These are phyloP conservation scores for Diglossa cyanea DNA, from an alignment of 2,797 vertebrate species.

Conservation along the genomic window DNA sequence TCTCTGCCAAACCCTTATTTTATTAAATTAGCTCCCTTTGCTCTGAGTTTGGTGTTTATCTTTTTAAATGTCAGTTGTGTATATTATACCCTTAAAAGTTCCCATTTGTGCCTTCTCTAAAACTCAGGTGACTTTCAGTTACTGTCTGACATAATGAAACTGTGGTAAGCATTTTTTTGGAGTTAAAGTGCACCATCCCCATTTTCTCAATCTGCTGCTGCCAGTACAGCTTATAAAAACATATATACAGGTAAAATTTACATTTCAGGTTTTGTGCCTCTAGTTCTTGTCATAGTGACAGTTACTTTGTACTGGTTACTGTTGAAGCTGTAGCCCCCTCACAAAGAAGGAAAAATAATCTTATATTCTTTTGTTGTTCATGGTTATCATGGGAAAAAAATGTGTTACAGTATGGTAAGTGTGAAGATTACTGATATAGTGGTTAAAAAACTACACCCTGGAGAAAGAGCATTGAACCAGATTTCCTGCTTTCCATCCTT, in stretches of 20 bases:
- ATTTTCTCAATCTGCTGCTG: neutral
- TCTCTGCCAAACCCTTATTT: neutral
- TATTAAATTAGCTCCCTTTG: slow-evolving; percentile 44
- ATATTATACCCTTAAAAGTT: slow-evolving; percentile 26
- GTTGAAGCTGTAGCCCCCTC: neutral
- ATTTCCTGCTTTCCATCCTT: neutral
- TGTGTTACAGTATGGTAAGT: neutral
- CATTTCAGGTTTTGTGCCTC: neutral
- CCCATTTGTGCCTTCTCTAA: slow-evolving; percentile 30
- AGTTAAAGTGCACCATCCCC: neutral
- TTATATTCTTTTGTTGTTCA: neutral
- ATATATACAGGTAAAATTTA: neutral
- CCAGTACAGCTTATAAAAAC: neutral
- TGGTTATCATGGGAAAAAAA: fast-evolving
- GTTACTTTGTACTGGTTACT: neutral
- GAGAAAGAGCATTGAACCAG: neutral
- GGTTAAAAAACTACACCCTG: neutral
- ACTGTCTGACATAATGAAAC: slow-evolving; percentile 12
- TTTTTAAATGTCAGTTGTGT: slow-evolving; percentile 41
- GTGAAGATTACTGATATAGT: neutral
- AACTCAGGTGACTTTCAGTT: slow-evolving; percentile 1
- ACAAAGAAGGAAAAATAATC: neutral
- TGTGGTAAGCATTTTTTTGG: slow-evolving; percentile 28
- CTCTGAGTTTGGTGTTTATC: slow-evolving; percentile 21
- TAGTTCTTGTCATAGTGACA: neutral